These are phyloP conservation scores for Archips xylosteana DNA, from an alignment of 2,888 invertebrate genomes.

Conservation along the genomic window DNA sequence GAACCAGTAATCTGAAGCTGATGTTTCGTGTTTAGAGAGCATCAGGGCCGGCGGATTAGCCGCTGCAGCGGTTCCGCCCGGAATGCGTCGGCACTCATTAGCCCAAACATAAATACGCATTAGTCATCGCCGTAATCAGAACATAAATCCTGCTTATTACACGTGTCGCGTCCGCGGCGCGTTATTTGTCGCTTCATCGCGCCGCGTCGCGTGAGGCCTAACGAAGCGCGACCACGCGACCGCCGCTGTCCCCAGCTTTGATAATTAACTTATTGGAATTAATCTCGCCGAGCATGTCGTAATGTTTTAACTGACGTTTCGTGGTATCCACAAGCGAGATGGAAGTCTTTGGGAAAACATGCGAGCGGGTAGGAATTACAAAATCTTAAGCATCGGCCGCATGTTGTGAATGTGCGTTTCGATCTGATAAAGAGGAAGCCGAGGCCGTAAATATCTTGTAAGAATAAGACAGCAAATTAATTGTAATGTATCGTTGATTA, in stretches of 20 bases:
- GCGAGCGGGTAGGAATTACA: background rate
- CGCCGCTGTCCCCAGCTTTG: conserved; percentile 21
- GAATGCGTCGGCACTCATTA: conserved; percentile 33
- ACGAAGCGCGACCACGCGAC: conserved; percentile 34
- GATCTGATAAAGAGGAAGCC: background rate
- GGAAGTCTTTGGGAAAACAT: background rate
- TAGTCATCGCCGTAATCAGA: conserved; percentile 39
- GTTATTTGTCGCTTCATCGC: conserved; percentile 36
- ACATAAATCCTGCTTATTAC: conserved; percentile 42
- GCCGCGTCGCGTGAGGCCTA: conserved; percentile 35
- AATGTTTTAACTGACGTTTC: conserved; percentile 13
- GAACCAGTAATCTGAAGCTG: background rate
- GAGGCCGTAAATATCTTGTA: conserved; percentile 4
- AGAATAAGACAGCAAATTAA: conserved; percentile 18
- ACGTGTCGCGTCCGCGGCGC: conserved; percentile 30
- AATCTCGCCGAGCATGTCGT: conserved; percentile 19
- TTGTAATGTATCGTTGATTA: conserved; percentile 19
- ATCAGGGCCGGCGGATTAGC: conserved; percentile 24
- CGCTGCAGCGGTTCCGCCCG: background rate
- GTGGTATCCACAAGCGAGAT: background rate
- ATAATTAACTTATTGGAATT: conserved; percentile 32
- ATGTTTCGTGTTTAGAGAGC: background rate
- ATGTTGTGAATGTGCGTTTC: background rate
- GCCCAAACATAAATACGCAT: conserved; percentile 38
- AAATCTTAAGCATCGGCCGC: background rate